Percentiles rank a stretch among this genome's conserved stretches.
phyloP scores from a whole-genome alignment of 2,888 invertebrate species.

The Dynastes hyllus region DNA sequence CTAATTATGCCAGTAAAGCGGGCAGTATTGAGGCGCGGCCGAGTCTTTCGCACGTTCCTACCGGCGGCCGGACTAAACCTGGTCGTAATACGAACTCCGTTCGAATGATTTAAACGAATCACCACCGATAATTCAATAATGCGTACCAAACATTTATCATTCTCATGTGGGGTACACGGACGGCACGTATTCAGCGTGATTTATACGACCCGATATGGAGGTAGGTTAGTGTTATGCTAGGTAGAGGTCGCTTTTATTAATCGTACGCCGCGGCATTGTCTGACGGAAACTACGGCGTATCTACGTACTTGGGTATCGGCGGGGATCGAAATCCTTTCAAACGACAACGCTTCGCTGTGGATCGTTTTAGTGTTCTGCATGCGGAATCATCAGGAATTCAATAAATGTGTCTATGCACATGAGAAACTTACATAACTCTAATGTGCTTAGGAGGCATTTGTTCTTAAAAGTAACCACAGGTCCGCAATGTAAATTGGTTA shows the following conservation, averaged over 20 bases:
- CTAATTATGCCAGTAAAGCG: slow-evolving; percentile 27
- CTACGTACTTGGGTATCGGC: too few relatives aligned
- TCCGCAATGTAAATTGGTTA: too few relatives aligned
- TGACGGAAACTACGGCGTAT: not conserved
- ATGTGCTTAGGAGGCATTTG: too few relatives aligned
- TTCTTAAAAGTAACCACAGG: too few relatives aligned
- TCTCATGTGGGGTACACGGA: slow-evolving; percentile 37
- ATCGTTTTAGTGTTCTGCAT: too few relatives aligned
- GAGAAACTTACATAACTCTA: too few relatives aligned
- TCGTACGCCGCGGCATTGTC: slow-evolving; percentile 22
- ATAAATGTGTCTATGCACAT: too few relatives aligned
- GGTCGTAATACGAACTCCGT: slow-evolving; percentile 29
- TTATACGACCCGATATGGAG: slow-evolving; percentile 45
- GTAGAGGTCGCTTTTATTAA: slow-evolving; percentile 42
- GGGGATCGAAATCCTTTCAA: too few relatives aligned
- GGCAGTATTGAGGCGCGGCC: not conserved
- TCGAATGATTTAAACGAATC: slow-evolving; percentile 44
- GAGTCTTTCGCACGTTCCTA: slow-evolving; percentile 23
- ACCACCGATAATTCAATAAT: slow-evolving; percentile 48
- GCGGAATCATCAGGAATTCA: too few relatives aligned
- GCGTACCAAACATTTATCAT: slow-evolving; percentile 46
- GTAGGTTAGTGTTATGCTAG: slow-evolving; percentile 49
- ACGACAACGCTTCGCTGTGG: too few relatives aligned
- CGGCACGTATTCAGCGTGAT: slow-evolving; percentile 45
- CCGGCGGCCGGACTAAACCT: not conserved